These are phyloP conservation scores for Polyommatus icarus DNA, from an alignment of 2,888 invertebrate genomes.

Conservation along the genomic window DNA sequence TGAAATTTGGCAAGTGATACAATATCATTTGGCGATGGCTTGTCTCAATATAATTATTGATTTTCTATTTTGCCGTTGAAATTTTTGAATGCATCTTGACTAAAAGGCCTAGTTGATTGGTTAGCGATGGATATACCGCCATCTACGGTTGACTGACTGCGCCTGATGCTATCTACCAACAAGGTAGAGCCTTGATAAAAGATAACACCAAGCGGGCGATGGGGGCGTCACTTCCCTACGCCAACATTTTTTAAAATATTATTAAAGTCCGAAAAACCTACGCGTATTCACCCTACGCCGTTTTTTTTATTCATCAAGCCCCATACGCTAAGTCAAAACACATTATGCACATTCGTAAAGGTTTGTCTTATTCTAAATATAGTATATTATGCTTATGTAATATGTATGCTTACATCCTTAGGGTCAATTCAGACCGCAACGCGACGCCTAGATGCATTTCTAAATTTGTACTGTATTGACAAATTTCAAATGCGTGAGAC, in stretches of 20 bases:
- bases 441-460: too few relatives aligned
- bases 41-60: background rate
- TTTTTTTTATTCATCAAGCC: too few relatives aligned
- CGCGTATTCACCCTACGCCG: background rate
- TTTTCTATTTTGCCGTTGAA: background rate
- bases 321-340: too few relatives aligned
- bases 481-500: too few relatives aligned
- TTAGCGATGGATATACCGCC: conserved; percentile 11
- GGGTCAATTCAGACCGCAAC: too few relatives aligned
- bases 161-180: background rate
- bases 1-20: background rate
- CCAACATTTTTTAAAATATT: background rate
- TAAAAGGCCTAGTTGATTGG: background rate
- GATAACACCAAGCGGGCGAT: background rate
- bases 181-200: background rate
- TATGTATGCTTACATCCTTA: too few relatives aligned
- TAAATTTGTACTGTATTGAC: too few relatives aligned
- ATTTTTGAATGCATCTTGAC: background rate
- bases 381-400: too few relatives aligned
- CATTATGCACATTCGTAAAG: too few relatives aligned
- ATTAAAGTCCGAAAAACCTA: background rate
- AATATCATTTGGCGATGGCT: too few relatives aligned
- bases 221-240: conserved; percentile 19
- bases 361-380: too few relatives aligned
- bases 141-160: conserved; percentile 16